phyloP scores from a whole-genome alignment of 1,140 invertebrate genomes.

The Psilanteris sp. region DNA sequence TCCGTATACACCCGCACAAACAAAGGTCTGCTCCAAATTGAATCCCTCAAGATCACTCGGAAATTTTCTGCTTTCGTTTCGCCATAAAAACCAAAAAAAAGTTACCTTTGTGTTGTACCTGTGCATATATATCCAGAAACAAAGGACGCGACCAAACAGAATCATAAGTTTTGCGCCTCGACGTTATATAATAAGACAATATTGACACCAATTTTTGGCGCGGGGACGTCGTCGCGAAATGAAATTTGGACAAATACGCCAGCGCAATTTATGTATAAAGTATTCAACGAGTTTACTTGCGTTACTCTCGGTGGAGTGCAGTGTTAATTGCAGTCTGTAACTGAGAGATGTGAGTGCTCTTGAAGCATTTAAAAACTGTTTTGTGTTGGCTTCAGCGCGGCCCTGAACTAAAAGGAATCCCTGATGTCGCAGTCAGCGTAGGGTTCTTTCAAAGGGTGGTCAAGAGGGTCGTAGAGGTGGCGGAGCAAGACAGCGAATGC shows the following conservation, averaged over 20 bases:
- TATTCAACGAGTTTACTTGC: constrained; percentile 56
- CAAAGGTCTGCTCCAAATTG: too few species aligned
- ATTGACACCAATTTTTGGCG: too few species aligned
- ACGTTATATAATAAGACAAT: too few species aligned
- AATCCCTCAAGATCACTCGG: too few species aligned
- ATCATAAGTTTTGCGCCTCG: too few species aligned
- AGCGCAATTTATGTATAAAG: constrained; percentile 47
- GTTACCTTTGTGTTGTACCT: too few species aligned
- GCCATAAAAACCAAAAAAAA: too few species aligned
- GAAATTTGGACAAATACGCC: constrained; percentile 38
- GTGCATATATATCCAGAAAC: too few species aligned
- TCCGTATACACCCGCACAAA: too few species aligned
- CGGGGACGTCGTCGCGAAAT: constrained; percentile 18
- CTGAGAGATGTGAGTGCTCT: constrained; percentile 59
- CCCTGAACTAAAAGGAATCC: constrained; percentile 62
- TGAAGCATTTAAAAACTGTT: constrained; percentile 65
- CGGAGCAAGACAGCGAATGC: constrained; percentile 45
- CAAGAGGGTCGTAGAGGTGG: constrained; percentile 68
- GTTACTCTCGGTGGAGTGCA: constrained; percentile 50
- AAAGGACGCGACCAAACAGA: too few species aligned
- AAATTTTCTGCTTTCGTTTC: too few species aligned
- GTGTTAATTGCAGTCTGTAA: constrained; percentile 66
- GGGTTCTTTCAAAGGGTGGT: constrained; percentile 66
- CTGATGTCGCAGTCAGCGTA: constrained; percentile 65
- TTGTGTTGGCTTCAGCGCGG: constrained; percentile 57